Conservation (phyloP, 2,113 vertebrate species). For the Lasiurus borealis region DNA sequence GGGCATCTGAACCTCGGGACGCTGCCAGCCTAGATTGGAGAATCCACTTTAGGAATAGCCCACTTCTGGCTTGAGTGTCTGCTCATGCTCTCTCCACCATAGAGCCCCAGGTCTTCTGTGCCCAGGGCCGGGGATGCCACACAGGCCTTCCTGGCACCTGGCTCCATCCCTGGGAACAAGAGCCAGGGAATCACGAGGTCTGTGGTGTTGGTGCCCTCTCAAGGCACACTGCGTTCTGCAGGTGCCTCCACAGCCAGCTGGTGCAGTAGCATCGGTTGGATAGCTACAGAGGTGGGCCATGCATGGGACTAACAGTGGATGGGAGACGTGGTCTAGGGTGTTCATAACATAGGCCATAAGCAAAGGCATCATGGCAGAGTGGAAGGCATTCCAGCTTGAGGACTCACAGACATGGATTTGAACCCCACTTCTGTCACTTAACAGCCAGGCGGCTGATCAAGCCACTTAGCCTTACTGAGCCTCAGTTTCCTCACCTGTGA, state of each 20-base stretch:
- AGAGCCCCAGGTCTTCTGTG: not conserved
- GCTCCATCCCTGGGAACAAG: not conserved
- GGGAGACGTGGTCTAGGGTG: too few relatives aligned
- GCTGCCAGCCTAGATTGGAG: not conserved
- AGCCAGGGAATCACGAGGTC: not conserved
- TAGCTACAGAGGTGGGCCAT: not conserved
- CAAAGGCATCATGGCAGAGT: not conserved
- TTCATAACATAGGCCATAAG: not conserved
- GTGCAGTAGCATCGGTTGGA: not conserved
- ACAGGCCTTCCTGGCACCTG: not conserved
- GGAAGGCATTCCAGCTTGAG: not conserved
- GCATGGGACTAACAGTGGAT: not conserved
- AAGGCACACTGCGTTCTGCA: accelerated
- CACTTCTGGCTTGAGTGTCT: not conserved
- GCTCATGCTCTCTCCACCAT: not conserved
- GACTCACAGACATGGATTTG: not conserved
- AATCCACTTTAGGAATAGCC: not conserved
- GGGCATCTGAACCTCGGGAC: not conserved
- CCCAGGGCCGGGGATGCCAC: not conserved
- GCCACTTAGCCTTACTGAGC: not conserved
- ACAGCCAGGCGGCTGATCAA: not conserved
- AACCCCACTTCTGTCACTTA: not conserved
- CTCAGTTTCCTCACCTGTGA: constrained; percentile 35
- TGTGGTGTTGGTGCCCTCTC: too few relatives aligned
- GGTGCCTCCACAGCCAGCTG: not conserved